phyloP scores from a whole-genome alignment of 2,797 vertebrate species.

The Phyllotis vaccarum region DNA sequence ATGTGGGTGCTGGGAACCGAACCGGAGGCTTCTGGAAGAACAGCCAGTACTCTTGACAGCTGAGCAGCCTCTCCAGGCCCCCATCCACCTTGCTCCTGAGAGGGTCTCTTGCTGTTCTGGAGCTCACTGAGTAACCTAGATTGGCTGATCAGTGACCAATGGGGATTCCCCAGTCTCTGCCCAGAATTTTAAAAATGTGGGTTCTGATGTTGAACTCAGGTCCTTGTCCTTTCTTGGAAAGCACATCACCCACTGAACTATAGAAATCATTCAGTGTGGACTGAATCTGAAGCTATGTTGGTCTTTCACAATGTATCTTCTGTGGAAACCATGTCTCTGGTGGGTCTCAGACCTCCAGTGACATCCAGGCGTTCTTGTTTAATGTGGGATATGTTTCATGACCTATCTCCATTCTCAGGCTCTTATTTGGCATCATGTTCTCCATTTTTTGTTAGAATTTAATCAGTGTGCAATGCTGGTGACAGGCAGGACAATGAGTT shows the following conservation, averaged over 20 bases:
- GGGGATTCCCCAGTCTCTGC: neutral
- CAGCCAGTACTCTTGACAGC: neutral
- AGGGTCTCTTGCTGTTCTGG: neutral
- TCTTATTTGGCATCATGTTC: neutral
- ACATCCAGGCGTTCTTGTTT: rapidly evolving
- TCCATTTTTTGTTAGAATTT: neutral
- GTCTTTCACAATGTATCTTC: no score
- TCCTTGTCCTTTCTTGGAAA: neutral
- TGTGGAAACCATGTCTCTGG: neutral
- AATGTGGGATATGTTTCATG: rapidly evolving
- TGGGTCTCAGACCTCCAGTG: neutral
- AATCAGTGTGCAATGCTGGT: rapidly evolving
- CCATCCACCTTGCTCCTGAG: neutral
- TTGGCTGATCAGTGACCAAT: neutral
- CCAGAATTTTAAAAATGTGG: neutral
- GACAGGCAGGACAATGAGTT: rapidly evolving
- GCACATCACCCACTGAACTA: neutral
- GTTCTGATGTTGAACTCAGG: neutral
- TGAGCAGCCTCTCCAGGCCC: neutral
- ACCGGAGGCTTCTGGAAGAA: neutral
- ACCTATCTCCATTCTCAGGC: neutral
- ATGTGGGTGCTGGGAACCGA: neutral
- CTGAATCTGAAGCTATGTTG: rapidly evolving
- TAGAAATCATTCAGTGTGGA: rapidly evolving
- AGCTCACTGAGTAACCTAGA: neutral